A percentile compares a stretch with the other conserved stretches of the same genome.
Evolutionary conservation across 2,888 invertebrate species (phyloP).

Genomic region (Osmoderma eremita): DNA sequence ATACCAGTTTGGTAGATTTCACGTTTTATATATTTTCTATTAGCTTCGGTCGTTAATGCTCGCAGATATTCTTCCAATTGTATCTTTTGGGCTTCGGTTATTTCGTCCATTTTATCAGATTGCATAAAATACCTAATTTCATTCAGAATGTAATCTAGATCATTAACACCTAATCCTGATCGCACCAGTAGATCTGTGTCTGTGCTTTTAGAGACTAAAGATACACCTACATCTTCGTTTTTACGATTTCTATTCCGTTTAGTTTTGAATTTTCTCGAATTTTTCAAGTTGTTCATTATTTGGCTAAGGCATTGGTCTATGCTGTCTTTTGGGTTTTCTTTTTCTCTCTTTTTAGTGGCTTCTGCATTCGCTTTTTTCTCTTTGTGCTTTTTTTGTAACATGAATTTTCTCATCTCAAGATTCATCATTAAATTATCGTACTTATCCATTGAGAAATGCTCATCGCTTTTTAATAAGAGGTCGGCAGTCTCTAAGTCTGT

Average conservation of each 20-base stretch:
- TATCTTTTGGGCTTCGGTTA: conserved; percentile 29
- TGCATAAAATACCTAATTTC: conserved; percentile 39
- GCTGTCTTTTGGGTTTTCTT: conserved; percentile 1
- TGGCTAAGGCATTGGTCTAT: conserved; percentile 2
- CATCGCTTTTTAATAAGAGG: conserved; percentile 27
- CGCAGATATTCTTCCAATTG: conserved; percentile 32
- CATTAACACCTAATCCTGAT: conserved; percentile 21
- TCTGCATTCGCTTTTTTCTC: conserved; percentile 4
- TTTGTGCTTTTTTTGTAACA: neutral
- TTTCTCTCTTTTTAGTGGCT: neutral
- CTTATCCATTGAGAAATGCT: conserved; percentile 23
- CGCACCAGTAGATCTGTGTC: conserved; percentile 24
- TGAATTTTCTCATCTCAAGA: conserved; percentile 22
- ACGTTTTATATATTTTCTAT: conserved; percentile 3
- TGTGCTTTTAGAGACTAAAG: conserved; percentile 13
- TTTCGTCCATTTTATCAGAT: conserved; percentile 18
- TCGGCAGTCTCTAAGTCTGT: conserved; percentile 35
- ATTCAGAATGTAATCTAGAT: conserved; percentile 41
- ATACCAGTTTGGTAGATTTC: conserved; percentile 3
- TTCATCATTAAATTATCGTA: conserved; percentile 38
- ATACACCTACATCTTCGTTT: neutral
- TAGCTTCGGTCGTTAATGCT: conserved; percentile 20
- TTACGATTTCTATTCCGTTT: neutral
- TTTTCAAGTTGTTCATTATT: neutral
- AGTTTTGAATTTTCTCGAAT: neutral